Evolutionary conservation across 2,888 invertebrate species (phyloP), one percentile per base, ranked within the genome.

Genomic region (Hipparchia semele): DNA sequence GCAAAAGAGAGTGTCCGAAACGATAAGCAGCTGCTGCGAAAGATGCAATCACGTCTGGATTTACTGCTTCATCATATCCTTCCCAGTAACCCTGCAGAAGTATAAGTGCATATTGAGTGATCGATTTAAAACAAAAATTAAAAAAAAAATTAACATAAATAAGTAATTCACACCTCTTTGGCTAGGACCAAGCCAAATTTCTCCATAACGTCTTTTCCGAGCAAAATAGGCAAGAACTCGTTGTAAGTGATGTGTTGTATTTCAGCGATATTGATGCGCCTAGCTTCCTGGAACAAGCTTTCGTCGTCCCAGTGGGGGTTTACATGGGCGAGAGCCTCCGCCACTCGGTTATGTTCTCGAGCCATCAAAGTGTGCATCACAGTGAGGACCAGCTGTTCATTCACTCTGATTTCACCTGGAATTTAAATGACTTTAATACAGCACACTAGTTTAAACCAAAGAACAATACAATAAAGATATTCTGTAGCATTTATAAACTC

Each of bases 221-320:
- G 94, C 9, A 98, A 89, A 80, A 98, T 97, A 10, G 98, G 98
- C 79, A 98, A 89, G 89, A 98, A 98, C 88, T 98, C 98, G 84
- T 98, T 98, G 90, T 96, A 98, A 0, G 98, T 98, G 73, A 98
- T 96, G 84, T 98, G 98, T 85, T 98, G 98, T 73, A 98, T 97
- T 86, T 96, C 96, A 4, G 97, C 98, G 71, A 98, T 96, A 79
- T 96, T 96, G 81, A 98, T 97, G 70, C 98, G 95, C 77, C 98
- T 94, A 0, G 98, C 93, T 91, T 98, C 98, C 92, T 98, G 98
- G 94, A 96, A 98, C 0, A 98, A 89, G 0, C 97, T 98, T 90
- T 98, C 98, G 82, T 98, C 98, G 83, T 98, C 97, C 98, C 98
- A 98, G 86, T 98, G 98, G 0, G 98, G 98, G 90, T 99, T 98